Conservation (phyloP, 1,140 invertebrate genomes). For the Eupeodes corollae region DNA sequence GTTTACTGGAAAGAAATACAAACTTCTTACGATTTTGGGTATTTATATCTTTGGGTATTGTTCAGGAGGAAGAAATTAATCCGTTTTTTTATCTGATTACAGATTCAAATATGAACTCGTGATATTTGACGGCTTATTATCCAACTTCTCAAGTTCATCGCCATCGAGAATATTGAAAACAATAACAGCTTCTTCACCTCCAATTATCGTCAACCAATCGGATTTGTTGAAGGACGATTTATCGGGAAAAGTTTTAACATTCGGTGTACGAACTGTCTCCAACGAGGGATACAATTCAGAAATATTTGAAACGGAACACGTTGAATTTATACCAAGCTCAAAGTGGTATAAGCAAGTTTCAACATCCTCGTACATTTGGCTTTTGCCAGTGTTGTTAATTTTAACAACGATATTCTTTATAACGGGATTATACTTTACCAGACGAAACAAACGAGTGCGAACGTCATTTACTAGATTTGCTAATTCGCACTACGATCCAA, state of each 20-base stretch:
- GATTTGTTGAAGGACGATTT: background rate
- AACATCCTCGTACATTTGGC: slow-evolving; percentile 2
- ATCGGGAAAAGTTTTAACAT: slow-evolving; percentile 3
- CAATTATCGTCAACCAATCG: background rate
- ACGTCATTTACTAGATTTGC: slow-evolving; percentile 70
- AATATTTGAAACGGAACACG: slow-evolving; percentile 6
- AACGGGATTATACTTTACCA: slow-evolving; percentile 51
- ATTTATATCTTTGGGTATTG: no score
- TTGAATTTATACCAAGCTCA: slow-evolving; percentile 1
- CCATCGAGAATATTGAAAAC: background rate
- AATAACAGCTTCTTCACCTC: background rate
- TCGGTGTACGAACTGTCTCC: slow-evolving; percentile 5
- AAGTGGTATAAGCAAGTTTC: slow-evolving; percentile 26
- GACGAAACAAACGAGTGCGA: slow-evolving; percentile 62
- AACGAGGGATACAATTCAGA: slow-evolving; percentile 1
- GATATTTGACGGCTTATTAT: background rate
- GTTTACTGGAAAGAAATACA: slow-evolving; percentile 44
- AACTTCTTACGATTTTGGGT: slow-evolving; percentile 2
- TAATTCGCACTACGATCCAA: slow-evolving; percentile 75
- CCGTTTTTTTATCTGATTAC: no score
- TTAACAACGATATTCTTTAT: slow-evolving; percentile 47
- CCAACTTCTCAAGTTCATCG: background rate
- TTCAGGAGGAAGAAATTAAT: no score
- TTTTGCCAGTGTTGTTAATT: slow-evolving; percentile 38
- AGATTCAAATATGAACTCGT: slow-evolving; percentile 3